Base-by-base conservation (phyloP, 2,113 vertebrate species). In the Hydrolagus affinis region DNA sequence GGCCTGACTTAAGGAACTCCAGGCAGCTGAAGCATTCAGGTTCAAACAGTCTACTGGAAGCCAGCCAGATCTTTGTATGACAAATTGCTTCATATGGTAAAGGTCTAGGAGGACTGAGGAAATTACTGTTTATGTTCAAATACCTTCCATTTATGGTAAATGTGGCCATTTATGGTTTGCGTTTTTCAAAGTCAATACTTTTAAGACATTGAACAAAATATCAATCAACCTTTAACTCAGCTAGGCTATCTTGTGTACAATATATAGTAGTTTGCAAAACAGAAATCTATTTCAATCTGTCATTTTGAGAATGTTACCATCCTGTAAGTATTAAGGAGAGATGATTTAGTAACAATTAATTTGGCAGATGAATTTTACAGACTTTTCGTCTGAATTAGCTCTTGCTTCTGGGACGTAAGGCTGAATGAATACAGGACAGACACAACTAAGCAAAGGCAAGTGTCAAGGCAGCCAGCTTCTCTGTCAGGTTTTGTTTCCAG, bases 31-130 rank as follows among this genome's bases (percentile, higher is more conserved):
- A 80, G 15, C 23, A 80, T 80, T 64, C 77, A 30, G 59, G 17
- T 80, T 80, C 60, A 80, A 80, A 80, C 60, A 80, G n/a, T 64
- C 23, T 30, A 14, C 77, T 80, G 59, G 77, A 62, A 80, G 30
- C 23, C 77, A 80, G 30, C 23, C 77, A 80, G 25, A 66, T 80
- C 64, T 80, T 60, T 28, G 59, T 66, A 25, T 64, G 60, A 80
- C 77, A 66, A 80, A 80, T 80, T 64, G 64, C 77, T 78, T 60
- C 77, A 80, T 80, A 80, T 80, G 77, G 77, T 64, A 80, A 80
- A 66, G 77, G 77, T 66, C 60, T 44, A 44, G 44, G 2, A 44
- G 44, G 44, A 44, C 44, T 80, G 77, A 30, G 57, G n/a, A 62
- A 80, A 25, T 28, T 8, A 28, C 14, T 80, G 59, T 64, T 80